Evolutionary conservation across 2,113 vertebrate species (phyloP).

Genomic region (Notarius lentiginosus): DNA sequence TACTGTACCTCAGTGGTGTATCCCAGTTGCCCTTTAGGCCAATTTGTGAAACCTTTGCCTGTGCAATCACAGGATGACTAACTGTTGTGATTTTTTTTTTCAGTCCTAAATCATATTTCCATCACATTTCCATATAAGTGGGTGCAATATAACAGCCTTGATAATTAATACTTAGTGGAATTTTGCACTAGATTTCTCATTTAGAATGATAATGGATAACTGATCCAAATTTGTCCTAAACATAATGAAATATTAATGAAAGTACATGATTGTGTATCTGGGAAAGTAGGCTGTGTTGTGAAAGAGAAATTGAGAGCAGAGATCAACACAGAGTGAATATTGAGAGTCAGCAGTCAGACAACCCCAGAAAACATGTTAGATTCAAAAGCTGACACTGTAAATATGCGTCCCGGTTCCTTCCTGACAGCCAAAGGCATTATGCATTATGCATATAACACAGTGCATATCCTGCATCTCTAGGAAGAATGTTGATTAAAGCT

Average conservation of each 20-base stretch:
- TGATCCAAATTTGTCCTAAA: slow-evolving; percentile 17
- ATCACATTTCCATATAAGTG: slow-evolving; percentile 9
- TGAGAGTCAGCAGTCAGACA: slow-evolving; percentile 9
- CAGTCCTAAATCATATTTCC: slow-evolving; percentile 24
- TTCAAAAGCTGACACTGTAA: slow-evolving; percentile 7
- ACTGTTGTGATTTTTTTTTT: slow-evolving; percentile 31
- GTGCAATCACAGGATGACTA: slow-evolving; percentile 30
- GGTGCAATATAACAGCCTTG: not conserved
- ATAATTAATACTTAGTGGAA: not conserved
- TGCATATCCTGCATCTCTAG: not conserved
- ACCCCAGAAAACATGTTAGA: not conserved
- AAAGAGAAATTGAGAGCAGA: not conserved
- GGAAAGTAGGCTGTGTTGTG: not conserved
- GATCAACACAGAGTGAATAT: slow-evolving; percentile 20
- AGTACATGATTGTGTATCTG: not conserved
- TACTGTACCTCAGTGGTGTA: slow-evolving; percentile 1
- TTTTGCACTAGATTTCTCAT: slow-evolving; percentile 1
- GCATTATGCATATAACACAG: not conserved
- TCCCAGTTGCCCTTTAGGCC: slow-evolving; percentile 25
- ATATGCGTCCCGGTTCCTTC: not conserved
- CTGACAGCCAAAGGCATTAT: slow-evolving; percentile 7
- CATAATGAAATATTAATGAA: slow-evolving; percentile 19
- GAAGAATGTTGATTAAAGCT: not conserved
- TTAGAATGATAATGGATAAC: not conserved
- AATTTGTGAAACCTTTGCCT: slow-evolving; percentile 19